phyloP scores from a whole-genome alignment of 2,888 invertebrate genomes.

The Esperia sulphurella region DNA sequence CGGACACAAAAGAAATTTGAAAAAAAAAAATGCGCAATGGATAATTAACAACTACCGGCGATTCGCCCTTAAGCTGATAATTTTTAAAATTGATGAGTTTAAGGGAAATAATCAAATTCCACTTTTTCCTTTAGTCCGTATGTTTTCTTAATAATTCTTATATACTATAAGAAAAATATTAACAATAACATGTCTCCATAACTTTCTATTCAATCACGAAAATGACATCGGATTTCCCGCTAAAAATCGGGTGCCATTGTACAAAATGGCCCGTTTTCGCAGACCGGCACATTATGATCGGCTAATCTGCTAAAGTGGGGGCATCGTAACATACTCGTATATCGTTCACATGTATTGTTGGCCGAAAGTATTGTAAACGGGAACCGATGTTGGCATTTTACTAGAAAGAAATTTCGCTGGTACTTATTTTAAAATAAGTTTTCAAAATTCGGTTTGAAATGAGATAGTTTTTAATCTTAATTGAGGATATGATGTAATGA shows the following conservation, averaged over 20 bases:
- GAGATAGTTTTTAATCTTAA: no score
- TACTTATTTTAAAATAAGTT: no score
- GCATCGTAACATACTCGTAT: constrained; percentile 33
- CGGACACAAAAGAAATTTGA: no score
- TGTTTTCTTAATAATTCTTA: no score
- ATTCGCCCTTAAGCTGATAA: no score
- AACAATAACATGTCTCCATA: constrained; percentile 19
- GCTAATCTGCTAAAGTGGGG: constrained; percentile 61
- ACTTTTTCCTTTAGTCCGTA: no score
- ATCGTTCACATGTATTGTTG: constrained; percentile 35
- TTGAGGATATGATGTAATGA: no score
- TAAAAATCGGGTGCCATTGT: constrained; percentile 32
- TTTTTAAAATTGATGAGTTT: no score
- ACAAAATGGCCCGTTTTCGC: constrained; percentile 18
- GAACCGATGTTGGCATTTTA: constrained; percentile 8
- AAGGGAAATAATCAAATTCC: no score
- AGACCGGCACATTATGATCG: constrained; percentile 47
- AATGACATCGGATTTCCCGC: constrained; percentile 40
- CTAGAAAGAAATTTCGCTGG: constrained; percentile 5
- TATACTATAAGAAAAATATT: background rate
- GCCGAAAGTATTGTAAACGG: constrained; percentile 31
- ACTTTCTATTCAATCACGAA: constrained; percentile 39
- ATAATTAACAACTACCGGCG: no score
- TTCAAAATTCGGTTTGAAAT: no score
- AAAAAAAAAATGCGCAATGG: no score